phyloP scores from a whole-genome alignment of 1,140 invertebrate genomes.

The Marisa cornuarietis region DNA sequence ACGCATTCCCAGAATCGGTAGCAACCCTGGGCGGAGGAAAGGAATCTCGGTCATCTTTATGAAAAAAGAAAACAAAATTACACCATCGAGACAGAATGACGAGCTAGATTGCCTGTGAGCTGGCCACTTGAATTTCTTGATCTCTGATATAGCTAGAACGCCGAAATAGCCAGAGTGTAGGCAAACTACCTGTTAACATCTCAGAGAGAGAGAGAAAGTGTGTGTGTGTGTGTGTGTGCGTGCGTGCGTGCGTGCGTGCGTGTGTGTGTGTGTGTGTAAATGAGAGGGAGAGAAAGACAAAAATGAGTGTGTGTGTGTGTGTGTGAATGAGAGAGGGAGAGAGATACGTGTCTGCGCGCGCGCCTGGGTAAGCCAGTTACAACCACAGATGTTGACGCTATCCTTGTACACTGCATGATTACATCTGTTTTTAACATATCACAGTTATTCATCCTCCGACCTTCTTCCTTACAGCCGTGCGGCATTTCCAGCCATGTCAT shows the following conservation, averaged over 20 bases:
- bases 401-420: neutral
- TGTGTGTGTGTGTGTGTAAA: constrained; percentile 3
- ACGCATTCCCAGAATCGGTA: neutral
- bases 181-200: neutral
- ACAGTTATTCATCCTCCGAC: neutral
- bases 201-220: constrained; percentile 14
- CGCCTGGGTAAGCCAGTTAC: neutral
- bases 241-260: constrained; percentile 10
- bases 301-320: neutral
- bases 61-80: no score
- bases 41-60: neutral
- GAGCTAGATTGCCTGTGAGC: neutral
- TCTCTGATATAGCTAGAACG: neutral
- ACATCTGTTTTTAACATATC: neutral
- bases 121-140: no score
- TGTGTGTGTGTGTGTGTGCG: constrained; percentile 20
- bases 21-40: neutral
- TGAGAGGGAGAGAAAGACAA: neutral
- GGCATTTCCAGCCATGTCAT: no score
- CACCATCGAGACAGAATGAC: neutral
- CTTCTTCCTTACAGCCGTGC: no score
- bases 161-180: no score
- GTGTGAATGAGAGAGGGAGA: neutral
- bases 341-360: neutral
- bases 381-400: neutral